These are phyloP conservation scores for Temnothorax longispinosus DNA, from an alignment of 1,140 invertebrate species.

Conservation along the genomic window DNA sequence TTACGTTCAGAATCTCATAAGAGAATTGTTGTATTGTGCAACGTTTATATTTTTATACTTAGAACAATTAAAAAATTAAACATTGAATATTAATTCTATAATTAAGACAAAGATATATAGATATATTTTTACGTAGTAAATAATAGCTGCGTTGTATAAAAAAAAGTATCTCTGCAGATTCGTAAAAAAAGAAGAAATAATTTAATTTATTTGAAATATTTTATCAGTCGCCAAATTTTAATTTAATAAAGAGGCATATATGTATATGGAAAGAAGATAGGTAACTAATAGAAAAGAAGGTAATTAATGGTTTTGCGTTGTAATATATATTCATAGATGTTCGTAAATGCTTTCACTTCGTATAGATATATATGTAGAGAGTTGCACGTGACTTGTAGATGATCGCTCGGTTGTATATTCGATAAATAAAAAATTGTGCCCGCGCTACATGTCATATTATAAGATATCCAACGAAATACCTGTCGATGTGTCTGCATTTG, in stretches of 20 bases:
- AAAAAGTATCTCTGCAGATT: neutral
- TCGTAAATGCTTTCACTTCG: constrained; percentile 25
- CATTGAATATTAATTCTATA: neutral
- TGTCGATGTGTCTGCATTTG: neutral
- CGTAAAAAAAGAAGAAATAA: neutral
- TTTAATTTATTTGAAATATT: neutral
- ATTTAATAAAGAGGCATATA: neutral
- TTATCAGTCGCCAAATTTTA: neutral
- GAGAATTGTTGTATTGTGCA: neutral
- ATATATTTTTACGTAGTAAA: neutral
- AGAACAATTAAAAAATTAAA: neutral
- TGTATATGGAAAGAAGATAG: neutral
- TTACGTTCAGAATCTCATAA: neutral
- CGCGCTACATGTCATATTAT: neutral
- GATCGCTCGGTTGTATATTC: constrained; percentile 21
- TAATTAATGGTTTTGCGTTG: neutral
- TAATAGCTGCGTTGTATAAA: neutral
- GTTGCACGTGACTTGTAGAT: constrained; percentile 40
- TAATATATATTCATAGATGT: constrained; percentile 29
- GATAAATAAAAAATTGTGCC: neutral
- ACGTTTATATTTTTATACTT: neutral
- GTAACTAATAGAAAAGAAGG: neutral
- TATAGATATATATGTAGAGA: constrained; percentile 13
- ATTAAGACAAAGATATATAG: neutral
- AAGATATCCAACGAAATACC: neutral